phyloP scores from a whole-genome alignment of 2,888 invertebrate species.

The Drosophila lutescens region DNA sequence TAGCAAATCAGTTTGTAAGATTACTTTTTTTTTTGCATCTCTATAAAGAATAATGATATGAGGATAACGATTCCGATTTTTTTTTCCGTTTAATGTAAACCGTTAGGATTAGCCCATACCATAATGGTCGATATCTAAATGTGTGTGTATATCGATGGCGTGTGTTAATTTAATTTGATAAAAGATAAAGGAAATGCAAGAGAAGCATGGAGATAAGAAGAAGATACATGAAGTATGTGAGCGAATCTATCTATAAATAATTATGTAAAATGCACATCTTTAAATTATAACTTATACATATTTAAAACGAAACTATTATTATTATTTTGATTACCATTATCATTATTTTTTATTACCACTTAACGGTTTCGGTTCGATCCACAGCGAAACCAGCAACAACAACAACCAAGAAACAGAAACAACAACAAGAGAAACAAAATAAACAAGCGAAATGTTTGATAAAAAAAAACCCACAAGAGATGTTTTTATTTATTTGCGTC shows the following conservation, averaged over 20 bases:
- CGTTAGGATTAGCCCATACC: conserved; percentile 15
- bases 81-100: conserved; percentile 27
- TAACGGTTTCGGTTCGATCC: conserved; percentile 43
- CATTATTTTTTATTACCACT: conserved; percentile 48
- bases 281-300: conserved; percentile 65
- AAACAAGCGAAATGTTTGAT: conserved; percentile 64
- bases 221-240: conserved; percentile 21
- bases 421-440: conserved; percentile 53
- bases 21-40: conserved; percentile 39
- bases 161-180: conserved; percentile 31
- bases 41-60: conserved; percentile 12
- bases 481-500: conserved; percentile 26
- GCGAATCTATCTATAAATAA: conserved; percentile 58
- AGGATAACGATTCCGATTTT: conserved; percentile 29
- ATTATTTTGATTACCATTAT: conserved; percentile 44
- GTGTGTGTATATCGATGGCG: conserved; percentile 24
- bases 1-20: conserved; percentile 56
- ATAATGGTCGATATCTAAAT: conserved; percentile 24
- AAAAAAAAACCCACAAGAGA: conserved; percentile 38
- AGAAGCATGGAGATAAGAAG: not conserved
- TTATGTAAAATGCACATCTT: conserved; percentile 67
- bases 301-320: conserved; percentile 65
- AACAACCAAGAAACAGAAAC: conserved; percentile 40
- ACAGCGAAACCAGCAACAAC: conserved; percentile 36
- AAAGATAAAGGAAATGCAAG: conserved; percentile 1